Evolutionary conservation across 2,113 vertebrate genomes (phyloP), one percentile per base, ranked within the genome.

Genomic region (Formicarius rufipectus): DNA sequence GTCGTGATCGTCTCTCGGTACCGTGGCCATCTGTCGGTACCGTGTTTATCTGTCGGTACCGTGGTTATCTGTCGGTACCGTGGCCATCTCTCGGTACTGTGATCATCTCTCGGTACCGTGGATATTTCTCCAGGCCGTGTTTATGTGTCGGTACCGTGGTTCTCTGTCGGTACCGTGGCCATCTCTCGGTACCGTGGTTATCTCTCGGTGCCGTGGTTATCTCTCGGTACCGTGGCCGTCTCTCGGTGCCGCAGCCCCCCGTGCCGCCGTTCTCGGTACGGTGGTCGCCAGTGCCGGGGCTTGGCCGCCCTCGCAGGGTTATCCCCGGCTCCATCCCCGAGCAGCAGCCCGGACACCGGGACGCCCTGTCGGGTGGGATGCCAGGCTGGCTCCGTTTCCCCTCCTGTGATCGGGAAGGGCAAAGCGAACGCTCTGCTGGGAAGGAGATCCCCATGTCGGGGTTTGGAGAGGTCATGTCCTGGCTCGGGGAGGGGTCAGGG

Each of bases 401-500:
- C 3, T 20, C 1, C 4, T 4, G 44, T 14, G 5, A 8, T 3
- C 0, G 11, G 2, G 45, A 40, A 45, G 60, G 76, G 56, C 35
- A 5, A 27, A 40, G 24, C 35, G 86, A 67, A 3, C 31, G 0
- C 23, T 5, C 12, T 3, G 35, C 15, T 1, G 16, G 55, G 56
- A 11, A 12, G 12, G 30, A 15, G 5, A 1, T 0, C 3, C 8
- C 18, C 7, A 3, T 18, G 7, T 7, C 2, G 10, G 30, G 21
- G 4, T 9, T 9, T 18, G 11, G 0, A 9, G 73, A 50, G 30
- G 3, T 2, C 64, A 1, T 1, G 27, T 27, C 62, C 50, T 2
- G 52, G 5, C 7, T 44, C 0, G 6, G 50, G 20, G 25, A n/a
- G n/a, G 4, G 17, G 22, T 25, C 0, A 8, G 60, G 55, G 5